Evolutionary conservation across 2,113 vertebrate genomes (phyloP), one percentile per base, ranked within the genome.

Genomic region (Mugil cephalus): DNA sequence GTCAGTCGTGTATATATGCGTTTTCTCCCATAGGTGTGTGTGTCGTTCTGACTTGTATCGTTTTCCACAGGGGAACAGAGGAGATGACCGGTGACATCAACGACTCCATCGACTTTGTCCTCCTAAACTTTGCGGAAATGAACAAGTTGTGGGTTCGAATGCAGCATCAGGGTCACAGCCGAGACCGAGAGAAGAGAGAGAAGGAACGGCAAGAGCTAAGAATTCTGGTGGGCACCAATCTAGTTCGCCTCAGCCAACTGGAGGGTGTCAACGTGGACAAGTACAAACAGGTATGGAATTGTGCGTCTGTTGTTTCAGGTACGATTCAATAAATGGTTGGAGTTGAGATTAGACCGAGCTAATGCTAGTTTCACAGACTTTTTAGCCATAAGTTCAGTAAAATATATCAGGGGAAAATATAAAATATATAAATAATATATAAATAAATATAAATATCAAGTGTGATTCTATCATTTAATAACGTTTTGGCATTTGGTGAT

Each of bases 141-240:
- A 99, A 99, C 89, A 99, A 99, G 62, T 92, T 99, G 1, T 99
- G 98, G 98, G 98, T 99, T 76, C 94, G 98, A 34, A 99, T 99
- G 98, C 98, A 99, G 64, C 98, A 99, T 84, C 98, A 99, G 83
- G 97, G 98, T 42, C 98, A 99, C 87, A 99, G 98, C 73, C 94
- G 97, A 13, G 98, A 99, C 78, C 87, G 97, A 4, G 98, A 99
- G 90, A 99, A 99, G 68, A 93, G 98, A 39, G 98, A 99, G 62
- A 95, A 98, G 1, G 98, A 99, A 70, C 93, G 98, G 50, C 98
- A 99, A 69, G 98, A 99, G 12, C 94, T 99, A 36, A 91, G 98
- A 45, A 99, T 99, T 86, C 89, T 99, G 1, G 98, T 99, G 47
- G 98, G 98, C 38, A 99, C 98, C 75, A 99, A 99, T 86, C 92